Base-by-base conservation (phyloP, 1,140 invertebrate genomes). In the Lamellibrachia luymesi region DNA sequence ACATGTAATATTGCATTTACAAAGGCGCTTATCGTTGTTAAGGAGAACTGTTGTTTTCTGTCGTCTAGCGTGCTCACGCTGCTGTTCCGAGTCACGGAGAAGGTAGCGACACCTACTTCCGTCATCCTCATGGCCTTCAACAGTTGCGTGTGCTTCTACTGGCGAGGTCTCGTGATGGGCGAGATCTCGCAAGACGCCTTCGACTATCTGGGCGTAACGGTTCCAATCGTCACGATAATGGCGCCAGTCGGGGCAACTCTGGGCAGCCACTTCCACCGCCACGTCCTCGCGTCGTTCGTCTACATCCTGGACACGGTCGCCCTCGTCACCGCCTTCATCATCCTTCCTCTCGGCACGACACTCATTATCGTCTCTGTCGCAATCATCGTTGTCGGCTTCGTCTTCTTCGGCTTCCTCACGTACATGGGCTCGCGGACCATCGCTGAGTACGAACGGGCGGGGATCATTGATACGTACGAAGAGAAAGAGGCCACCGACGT, bases 91-190 rank as follows among this genome's bases (percentile, higher is more conserved):
- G 94, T 96, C 17, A 94, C 94, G 38, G 95, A 96, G 90, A 96
- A 96, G 92, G 94, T 94, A n/a, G 95, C 95, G 10, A 96, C 95
- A 64, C 95, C 95, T 51, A 95, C 95, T 17, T 95, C 95, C 7
- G 94, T 95, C 51, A 94, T 95, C n/a, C 92, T 95, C 22, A 95
- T 95, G 95, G 95, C 95, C 90, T 89, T 94, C 50, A 95, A 94
- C 92, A 94, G 95, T 7, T 92, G 94, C 50, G 93, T 96, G 50
- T 95, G 95, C 4, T 94, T 95, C 92, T 95, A 95, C 92, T 96
- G 95, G 95, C 93, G 95, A 50, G 94, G 94, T 13, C 94, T 96
- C 27, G 95, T 96, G 50, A 95, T 95, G 95, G 92, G 93, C 25
- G 95, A 95, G 38, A 94, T 96, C 50, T 93, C 93, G 56, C 93